Evolutionary conservation across 35 echinoderm and acorn worm species (phyloP).

Genomic region (Acanthaster planci): DNA sequence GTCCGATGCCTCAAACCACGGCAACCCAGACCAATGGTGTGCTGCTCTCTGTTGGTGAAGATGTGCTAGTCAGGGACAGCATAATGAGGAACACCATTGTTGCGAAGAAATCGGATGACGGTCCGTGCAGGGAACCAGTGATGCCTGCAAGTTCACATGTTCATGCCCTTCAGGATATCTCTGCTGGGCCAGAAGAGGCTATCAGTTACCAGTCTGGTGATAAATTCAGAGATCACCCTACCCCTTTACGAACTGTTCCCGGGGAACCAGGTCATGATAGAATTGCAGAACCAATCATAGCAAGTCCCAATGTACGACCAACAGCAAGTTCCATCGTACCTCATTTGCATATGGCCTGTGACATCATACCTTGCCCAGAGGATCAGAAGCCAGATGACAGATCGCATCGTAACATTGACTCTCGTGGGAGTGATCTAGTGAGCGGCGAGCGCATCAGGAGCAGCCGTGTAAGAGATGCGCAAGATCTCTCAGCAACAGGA

Average conservation of each 20-base stretch:
- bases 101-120: not conserved
- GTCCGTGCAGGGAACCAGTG: not conserved
- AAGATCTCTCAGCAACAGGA: too few species aligned
- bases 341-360: slow-evolving; percentile 94
- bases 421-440: not conserved
- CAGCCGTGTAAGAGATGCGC: too few species aligned
- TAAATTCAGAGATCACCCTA: not conserved
- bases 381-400: not conserved
- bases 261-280: not conserved
- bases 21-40: slow-evolving; percentile 79
- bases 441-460: not conserved
- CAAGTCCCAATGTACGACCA: slow-evolving; percentile 40
- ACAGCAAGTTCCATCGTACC: slow-evolving; percentile 33
- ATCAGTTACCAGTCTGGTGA: not conserved
- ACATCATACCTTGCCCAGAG: slow-evolving; percentile 82
- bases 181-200: not conserved
- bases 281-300: slow-evolving; percentile 13
- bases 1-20: slow-evolving; percentile 77
- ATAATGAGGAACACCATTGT: not conserved
- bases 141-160: not conserved
- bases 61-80: slow-evolving; percentile 23
- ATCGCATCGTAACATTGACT: not conserved
- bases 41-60: not conserved
- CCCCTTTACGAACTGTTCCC: too few species aligned
- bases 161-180: not conserved